Conservation (phyloP, 2,113 vertebrate species). For the Apistogramma diplotaenia region DNA sequence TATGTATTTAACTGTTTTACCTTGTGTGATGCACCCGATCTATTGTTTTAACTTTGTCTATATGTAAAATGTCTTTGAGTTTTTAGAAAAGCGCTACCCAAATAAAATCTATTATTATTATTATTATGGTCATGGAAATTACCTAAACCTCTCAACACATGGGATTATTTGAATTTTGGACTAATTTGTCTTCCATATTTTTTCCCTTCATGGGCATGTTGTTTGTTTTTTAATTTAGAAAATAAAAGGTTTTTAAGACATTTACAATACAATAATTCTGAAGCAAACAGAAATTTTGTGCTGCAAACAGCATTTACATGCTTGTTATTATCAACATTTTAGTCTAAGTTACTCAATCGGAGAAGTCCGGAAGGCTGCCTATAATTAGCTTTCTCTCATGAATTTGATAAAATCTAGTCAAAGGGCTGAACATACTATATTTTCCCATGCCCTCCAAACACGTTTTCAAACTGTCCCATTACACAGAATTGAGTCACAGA, state of each 20-base stretch:
- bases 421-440: background rate
- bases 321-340: background rate
- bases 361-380: background rate
- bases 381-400: background rate
- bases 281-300: no score
- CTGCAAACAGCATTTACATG: no score
- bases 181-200: background rate
- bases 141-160: background rate
- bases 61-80: no score
- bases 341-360: background rate
- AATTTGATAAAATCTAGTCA: background rate
- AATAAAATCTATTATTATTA: no score
- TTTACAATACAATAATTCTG: no score
- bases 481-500: background rate
- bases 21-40: no score
- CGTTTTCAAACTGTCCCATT: background rate
- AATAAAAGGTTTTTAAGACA: background rate
- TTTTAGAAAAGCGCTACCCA: no score
- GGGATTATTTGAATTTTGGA: background rate
- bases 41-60: no score
- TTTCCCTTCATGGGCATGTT: background rate
- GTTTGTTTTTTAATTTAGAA: no score
- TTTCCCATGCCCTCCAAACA: background rate
- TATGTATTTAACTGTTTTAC: no score
- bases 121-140: background rate